Conservation (phyloP, 2,113 vertebrate genomes). For the Heliornis fulica region DNA sequence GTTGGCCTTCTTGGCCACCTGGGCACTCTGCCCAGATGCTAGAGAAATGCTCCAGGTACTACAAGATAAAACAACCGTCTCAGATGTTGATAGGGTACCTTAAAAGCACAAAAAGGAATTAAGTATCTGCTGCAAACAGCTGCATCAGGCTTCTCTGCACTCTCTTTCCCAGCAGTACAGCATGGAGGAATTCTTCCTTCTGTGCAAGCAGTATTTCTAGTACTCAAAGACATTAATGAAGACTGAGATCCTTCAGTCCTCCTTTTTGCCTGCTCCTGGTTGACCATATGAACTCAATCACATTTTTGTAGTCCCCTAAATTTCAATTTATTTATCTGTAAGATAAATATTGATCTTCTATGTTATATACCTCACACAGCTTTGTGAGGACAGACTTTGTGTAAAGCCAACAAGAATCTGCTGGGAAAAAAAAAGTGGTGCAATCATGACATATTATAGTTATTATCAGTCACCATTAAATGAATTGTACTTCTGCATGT, state of each 20-base stretch:
- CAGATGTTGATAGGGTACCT: background rate
- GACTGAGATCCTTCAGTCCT: background rate
- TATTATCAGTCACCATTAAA: slow-evolving; percentile 14
- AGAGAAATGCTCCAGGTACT: background rate
- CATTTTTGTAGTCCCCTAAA: background rate
- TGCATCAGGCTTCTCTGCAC: background rate
- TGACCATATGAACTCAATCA: background rate
- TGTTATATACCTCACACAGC: background rate
- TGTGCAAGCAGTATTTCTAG: background rate
- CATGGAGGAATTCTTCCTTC: background rate
- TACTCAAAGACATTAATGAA: background rate
- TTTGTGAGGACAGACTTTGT: background rate
- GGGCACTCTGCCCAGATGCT: no score
- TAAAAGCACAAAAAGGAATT: background rate
- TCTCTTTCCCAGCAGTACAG: background rate
- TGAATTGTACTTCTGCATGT: background rate
- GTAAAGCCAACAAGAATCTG: background rate
- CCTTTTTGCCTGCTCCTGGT: background rate
- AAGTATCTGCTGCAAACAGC: background rate
- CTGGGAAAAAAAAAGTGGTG: background rate
- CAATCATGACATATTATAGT: slow-evolving; percentile 15
- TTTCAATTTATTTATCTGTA: background rate
- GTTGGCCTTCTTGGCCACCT: no score
- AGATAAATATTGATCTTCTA: background rate
- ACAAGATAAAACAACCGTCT: background rate